Base-by-base conservation (phyloP, 2,113 vertebrate genomes). In the Poeciliopsis prolifica region DNA sequence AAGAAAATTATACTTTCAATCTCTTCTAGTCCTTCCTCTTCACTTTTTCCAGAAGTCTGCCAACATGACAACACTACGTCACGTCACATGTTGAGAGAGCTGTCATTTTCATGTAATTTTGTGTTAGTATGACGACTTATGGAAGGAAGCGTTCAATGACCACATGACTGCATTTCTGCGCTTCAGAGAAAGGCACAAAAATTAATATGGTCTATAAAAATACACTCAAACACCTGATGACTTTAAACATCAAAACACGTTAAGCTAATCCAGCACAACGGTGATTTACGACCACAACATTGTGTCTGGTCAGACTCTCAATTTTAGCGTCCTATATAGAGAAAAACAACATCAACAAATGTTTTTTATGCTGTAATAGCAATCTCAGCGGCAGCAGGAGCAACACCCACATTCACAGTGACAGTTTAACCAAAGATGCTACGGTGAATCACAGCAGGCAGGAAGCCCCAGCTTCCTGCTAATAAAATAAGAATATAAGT, bases 41-140 rank as follows among this genome's bases (percentile, higher is more conserved):
- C 15, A 48, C 14, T 48, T 42, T 79, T 88, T 78, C 22, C 78
- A n/a, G 35, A 42, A 68, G 68, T 5, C 4, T 31, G 40, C 77
- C 42, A 64, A 77, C 40, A 63, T 40, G 33, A 68, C 61, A 54
- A 68, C 61, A 54, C 40, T 60, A 58, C 11, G 51, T 19, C 72
- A 42, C 13, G 12, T 3, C 40, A 42, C 22, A 37, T 54, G 60
- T 26, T 44, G 37, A 72, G 14, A 12, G n/a, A 63, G 66, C 14
- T 8, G 11, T 63, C 33, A 70, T 48, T 51, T 70, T 6, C 35
- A 64, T 44, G 35, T 40, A 48, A 67, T 26, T 29, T 22, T 28
- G 61, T 28, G 12, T 44, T 19, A 10, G 4, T 26, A 48, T 74
- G 74, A 42, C 1, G 4, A 30, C 7, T 9, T 28, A 62, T 77